phyloP scores from a whole-genome alignment of 2,888 invertebrate genomes.

The Carabus problematicus region DNA sequence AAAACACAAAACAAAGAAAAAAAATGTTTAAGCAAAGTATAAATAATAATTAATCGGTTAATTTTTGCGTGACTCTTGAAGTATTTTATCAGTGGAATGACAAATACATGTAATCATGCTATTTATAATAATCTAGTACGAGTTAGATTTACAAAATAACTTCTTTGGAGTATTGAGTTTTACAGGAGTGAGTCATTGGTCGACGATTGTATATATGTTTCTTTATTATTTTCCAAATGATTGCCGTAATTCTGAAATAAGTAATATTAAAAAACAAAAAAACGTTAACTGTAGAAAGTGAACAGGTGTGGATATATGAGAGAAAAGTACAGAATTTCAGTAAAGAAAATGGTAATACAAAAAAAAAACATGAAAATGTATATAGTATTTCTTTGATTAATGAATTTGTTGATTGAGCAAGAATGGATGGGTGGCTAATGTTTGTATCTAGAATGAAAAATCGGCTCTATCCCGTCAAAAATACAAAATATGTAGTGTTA shows the following conservation, averaged over 20 bases:
- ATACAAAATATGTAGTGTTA: too few species aligned
- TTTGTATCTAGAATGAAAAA: too few species aligned
- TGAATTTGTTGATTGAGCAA: slow-evolving; percentile 4
- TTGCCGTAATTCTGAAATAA: slow-evolving; percentile 1
- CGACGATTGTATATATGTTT: slow-evolving; percentile 36
- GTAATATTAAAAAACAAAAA: slow-evolving; percentile 19
- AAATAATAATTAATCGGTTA: slow-evolving; percentile 34
- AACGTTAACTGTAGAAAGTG: slow-evolving; percentile 19
- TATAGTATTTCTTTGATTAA: slow-evolving; percentile 38
- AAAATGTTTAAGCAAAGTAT: slow-evolving; percentile 18
- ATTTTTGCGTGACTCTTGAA: slow-evolving; percentile 42
- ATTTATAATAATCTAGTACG: slow-evolving; percentile 39
- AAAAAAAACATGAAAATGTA: slow-evolving; percentile 26
- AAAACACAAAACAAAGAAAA: too few species aligned
- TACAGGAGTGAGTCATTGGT: slow-evolving; percentile 30
- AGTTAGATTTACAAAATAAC: slow-evolving; percentile 34
- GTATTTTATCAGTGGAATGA: slow-evolving; percentile 43
- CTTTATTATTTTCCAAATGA: too few species aligned
- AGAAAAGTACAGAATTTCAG: not conserved
- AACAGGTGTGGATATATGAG: slow-evolving; percentile 6
- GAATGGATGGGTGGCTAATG: too few species aligned
- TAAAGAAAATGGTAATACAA: not conserved
- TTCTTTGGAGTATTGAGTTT: slow-evolving; percentile 27
- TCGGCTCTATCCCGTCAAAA: too few species aligned
- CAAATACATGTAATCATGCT: slow-evolving; percentile 42